Evolutionary conservation across 2,888 invertebrate genomes (phyloP), one percentile per base, ranked within the genome.

Genomic region (Drosophila mayaguana): DNA sequence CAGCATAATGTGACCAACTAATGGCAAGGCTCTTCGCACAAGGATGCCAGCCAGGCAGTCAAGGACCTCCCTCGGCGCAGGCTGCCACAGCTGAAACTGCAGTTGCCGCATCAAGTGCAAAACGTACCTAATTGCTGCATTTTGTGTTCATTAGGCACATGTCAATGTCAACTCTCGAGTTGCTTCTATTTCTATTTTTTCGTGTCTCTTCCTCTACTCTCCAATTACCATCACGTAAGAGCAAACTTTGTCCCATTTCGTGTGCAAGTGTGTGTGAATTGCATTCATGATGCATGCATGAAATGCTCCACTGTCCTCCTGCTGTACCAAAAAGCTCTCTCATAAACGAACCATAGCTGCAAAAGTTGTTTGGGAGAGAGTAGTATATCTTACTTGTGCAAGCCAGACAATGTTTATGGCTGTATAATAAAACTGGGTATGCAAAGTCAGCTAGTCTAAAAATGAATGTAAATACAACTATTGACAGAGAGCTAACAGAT

Each of bases 1-100:
- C 18, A 51, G 34, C 51, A 36, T 76, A 63, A 68, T 77, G 46
- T 68, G 75, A 53, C 65, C 74, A 68, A 73, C 61, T 48, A 75
- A 65, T 75, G 56, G 78, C 75, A 72, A 73, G 76, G 64, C 55
- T 60, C 32, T 36, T n/a, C 51, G 34, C 22, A 36, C 67, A 57
- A 51, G 59, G 50, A 59, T 51, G 43, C 45, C 28, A 38, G 42
- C 7, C 36, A n/a, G 9, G 25, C 36, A 34, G 56, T 28, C 66
- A 75, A 71, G 76, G 66, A 70, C 60, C 38, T 51, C 11, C 28
- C 28, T 28, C 8, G 28, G 18, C 12, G 32, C 20, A 5, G 18
- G 50, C 34, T 16, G 45, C 25, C n/a, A 18, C 28, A 36, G 46
- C 57, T 45, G 36, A 25, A 34, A 18, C 14, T 43, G 28, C 59